phyloP scores from a whole-genome alignment of 2,888 invertebrate species.

The Notodonta dromedarius region DNA sequence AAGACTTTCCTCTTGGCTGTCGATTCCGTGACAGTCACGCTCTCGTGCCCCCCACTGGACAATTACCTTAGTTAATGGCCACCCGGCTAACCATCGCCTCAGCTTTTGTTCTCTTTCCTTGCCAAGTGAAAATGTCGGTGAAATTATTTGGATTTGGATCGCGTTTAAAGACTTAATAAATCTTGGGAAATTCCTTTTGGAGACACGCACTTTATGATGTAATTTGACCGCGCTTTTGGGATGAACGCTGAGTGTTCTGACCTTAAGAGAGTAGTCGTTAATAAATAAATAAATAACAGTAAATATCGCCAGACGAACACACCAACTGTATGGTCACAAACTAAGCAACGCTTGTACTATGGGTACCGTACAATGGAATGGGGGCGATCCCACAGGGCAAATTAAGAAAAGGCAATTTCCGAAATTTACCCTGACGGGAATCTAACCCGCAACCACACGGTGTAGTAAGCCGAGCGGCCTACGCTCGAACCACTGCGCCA shows the following conservation, averaged over 20 bases:
- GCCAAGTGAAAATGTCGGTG: constrained; percentile 17
- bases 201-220: neutral
- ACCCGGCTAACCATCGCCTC: constrained; percentile 27
- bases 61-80: constrained; percentile 63
- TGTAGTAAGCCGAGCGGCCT: no score
- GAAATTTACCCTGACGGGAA: no score
- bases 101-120: constrained; percentile 38
- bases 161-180: neutral
- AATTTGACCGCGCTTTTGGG: neutral
- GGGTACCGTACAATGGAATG: no score
- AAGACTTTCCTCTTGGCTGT: constrained; percentile 39
- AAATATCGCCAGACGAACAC: no score
- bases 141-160: constrained; percentile 11
- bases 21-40: constrained; percentile 52
- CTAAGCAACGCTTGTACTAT: no score
- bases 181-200: neutral
- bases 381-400: no score
- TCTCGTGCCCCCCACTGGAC: constrained; percentile 60
- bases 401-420: no score
- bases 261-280: no score
- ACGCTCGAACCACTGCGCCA: no score
- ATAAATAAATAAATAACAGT: no score
- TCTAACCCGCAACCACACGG: no score
- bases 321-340: no score
- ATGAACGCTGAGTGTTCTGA: neutral